These are phyloP conservation scores for Sebastes glaucus DNA, from an alignment of 2,797 vertebrate species.

Conservation along the genomic window DNA sequence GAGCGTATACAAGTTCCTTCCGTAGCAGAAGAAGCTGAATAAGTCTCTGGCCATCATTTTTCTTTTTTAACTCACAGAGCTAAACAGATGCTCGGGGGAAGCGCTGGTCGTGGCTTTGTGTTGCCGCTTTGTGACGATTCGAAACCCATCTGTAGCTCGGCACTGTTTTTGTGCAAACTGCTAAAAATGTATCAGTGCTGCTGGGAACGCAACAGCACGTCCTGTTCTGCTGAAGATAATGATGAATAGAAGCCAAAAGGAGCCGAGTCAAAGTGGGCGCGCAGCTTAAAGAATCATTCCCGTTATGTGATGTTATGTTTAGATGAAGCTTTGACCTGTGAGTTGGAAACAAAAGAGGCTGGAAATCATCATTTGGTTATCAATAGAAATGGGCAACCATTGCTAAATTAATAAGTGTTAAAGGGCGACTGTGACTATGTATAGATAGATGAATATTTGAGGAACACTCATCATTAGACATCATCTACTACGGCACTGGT, in stretches of 20 bases:
- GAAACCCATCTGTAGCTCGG: constrained; percentile 43
- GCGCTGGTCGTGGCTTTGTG: constrained; percentile 34
- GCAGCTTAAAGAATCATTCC: constrained; percentile 8
- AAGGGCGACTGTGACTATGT: neutral
- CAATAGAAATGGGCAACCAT: neutral
- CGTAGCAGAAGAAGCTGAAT: constrained; percentile 4
- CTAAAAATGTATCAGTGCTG: constrained; percentile 54
- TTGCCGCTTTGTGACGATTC: constrained; percentile 41
- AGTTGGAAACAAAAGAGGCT: constrained; percentile 11
- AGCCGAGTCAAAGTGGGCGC: constrained; percentile 8
- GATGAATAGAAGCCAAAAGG: constrained; percentile 33
- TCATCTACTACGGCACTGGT: too few species aligned
- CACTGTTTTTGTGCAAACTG: constrained; percentile 41
- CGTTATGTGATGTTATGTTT: constrained; percentile 14
- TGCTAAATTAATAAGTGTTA: constrained; percentile 9
- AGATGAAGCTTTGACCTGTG: constrained; percentile 21
- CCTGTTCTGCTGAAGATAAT: constrained; percentile 49
- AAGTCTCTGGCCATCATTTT: constrained; percentile 2
- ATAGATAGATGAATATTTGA: neutral
- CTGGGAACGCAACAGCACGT: constrained; percentile 44
- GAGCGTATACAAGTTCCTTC: neutral
- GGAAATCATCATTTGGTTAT: neutral
- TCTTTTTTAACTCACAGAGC: constrained; percentile 17
- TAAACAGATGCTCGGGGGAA: constrained; percentile 45
- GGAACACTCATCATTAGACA: neutral